Evolutionary conservation across 2,888 invertebrate genomes (phyloP), one percentile per base, ranked within the genome.

Genomic region (Oasisia sp.): DNA sequence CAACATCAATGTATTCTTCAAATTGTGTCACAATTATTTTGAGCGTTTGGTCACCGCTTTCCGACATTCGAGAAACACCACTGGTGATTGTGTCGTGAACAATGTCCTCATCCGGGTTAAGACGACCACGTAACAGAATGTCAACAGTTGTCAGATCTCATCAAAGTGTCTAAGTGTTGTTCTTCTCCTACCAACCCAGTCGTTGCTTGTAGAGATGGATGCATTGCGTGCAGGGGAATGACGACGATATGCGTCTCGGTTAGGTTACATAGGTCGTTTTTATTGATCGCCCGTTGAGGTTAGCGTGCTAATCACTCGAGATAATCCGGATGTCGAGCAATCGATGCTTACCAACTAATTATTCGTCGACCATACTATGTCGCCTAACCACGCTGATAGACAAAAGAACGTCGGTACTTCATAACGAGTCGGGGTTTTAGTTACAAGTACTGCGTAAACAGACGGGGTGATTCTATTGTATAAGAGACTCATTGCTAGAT

Each of bases 311-410:
- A 74, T 74, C n/a, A 74, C 74, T 27, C 74, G 27, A 74, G 74
- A 74, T 74, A 74, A 74, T 74, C 74, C 74, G 74, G 74, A 27
- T 74, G 74, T 74, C 74, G n/a, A 19, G 74, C 74, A 74, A 74
- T 74, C 74, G 74, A 74, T 74, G 27, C 74, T 27, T 74, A 74
- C 27, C 74, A 74, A 74, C 74, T 74, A 19, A n/a, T 74, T 74
- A 19, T 7, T 7, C 27, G 74, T 19, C 74, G 74, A 19, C 27
- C 27, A 27, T 38, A 38, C 38, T 38, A 38, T 38, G 4, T n/a
- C 74, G 74, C n/a, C 74, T 7, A 74, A 74, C 74, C 74, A 27
- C 27, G 74, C 27, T 27, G 74, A 74, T 74, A 27, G 74, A 19
- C 74, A 74, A 74, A 27, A n/a, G 14, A 27, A 74, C 2, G 74